These are phyloP conservation scores for Drosophila suboccidentalis DNA, from an alignment of 2,888 invertebrate genomes.

Conservation along the genomic window DNA sequence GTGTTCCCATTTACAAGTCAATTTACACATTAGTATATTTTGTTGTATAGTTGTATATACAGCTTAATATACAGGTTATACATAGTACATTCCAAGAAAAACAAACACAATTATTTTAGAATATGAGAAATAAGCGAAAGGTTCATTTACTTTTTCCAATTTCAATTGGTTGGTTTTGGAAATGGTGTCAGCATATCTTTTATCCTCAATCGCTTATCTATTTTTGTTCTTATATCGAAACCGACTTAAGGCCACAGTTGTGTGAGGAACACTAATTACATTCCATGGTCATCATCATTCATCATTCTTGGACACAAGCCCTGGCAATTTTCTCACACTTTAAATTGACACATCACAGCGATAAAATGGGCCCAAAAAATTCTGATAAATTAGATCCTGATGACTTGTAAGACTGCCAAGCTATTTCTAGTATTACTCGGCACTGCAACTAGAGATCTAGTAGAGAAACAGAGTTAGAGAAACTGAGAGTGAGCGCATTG, in stretches of 20 bases:
- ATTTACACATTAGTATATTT: too few relatives aligned
- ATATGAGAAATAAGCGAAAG: not conserved
- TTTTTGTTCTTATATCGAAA: not conserved
- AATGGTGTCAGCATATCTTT: not conserved
- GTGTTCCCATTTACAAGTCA: not conserved
- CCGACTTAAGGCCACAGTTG: not conserved
- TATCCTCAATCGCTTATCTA: not conserved
- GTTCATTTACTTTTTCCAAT: not conserved
- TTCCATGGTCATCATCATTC: constrained; percentile 50
- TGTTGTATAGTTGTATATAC: too few relatives aligned
- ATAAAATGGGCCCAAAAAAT: constrained; percentile 33
- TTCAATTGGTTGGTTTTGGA: not conserved
- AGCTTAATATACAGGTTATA: too few relatives aligned
- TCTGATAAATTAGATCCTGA: constrained; percentile 82
- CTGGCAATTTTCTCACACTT: constrained; percentile 76
- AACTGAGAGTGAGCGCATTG: constrained; percentile 33
- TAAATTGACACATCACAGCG: constrained; percentile 76
- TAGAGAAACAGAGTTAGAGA: constrained; percentile 10
- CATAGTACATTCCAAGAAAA: too few relatives aligned
- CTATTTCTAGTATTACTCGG: constrained; percentile 15
- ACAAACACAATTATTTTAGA: too few relatives aligned
- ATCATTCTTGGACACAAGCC: constrained; percentile 54
- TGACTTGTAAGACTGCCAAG: constrained; percentile 65
- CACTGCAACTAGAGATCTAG: constrained; percentile 17
- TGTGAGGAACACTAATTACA: constrained; percentile 45